A percentile compares a stretch with the other conserved stretches of the same genome.
phyloP scores from a whole-genome alignment of 2,113 vertebrate genomes.

The Nothoprocta perdicaria region DNA sequence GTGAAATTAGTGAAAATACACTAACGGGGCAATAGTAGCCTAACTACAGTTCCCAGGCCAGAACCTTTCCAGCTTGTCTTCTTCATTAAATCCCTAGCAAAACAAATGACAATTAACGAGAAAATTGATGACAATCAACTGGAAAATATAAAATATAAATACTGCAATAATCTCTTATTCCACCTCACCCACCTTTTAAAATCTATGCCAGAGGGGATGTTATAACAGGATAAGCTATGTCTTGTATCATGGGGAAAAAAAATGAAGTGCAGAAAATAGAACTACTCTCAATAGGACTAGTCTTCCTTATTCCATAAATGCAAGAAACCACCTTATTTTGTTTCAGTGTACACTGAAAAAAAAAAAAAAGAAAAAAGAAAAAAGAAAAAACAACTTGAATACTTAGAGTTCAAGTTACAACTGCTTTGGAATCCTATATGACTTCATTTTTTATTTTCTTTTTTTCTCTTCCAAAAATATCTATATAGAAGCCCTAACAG shows the following conservation, averaged over 20 bases:
- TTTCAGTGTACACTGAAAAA: not conserved
- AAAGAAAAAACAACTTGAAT: not conserved
- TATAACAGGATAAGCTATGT: not conserved
- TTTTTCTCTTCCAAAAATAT: not conserved
- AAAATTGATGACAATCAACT: not conserved
- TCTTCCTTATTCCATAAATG: slow-evolving; percentile 26
- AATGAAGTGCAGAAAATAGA: not conserved
- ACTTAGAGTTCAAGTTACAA: slow-evolving; percentile 9
- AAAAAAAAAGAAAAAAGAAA: too few species aligned
- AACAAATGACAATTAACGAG: not conserved
- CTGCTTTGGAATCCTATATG: not conserved
- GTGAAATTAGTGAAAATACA: not conserved
- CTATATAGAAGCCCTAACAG: not conserved
- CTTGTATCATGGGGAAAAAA: slow-evolving; percentile 29
- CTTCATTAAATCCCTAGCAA: not conserved
- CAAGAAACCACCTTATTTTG: slow-evolving; percentile 23
- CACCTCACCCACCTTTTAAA: slow-evolving; percentile 20
- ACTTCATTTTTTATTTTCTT: not conserved
- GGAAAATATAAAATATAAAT: not conserved
- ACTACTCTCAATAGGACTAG: slow-evolving; percentile 31
- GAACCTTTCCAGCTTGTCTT: not conserved
- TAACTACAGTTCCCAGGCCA: not conserved
- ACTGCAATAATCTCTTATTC: not conserved
- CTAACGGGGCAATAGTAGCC: not conserved
- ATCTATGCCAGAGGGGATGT: not conserved